A percentile compares a stretch with the other conserved stretches of the same genome.
Evolutionary conservation across 2,797 vertebrate species (phyloP).

Genomic region (Semotilus atromaculatus): DNA sequence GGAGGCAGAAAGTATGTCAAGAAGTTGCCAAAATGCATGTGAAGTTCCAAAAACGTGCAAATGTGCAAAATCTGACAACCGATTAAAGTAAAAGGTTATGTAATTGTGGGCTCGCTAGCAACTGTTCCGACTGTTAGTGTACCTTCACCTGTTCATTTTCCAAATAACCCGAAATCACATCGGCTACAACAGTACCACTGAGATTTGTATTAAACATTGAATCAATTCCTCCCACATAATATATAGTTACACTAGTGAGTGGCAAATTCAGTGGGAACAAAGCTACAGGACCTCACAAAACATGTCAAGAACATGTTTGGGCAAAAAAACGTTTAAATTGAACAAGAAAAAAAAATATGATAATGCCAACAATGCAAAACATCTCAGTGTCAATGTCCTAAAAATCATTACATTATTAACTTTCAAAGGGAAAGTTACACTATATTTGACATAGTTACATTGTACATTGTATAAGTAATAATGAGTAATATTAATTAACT

Average conservation of each 20-base stretch:
- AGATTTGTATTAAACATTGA: neutral
- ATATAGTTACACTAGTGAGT: neutral
- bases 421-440: neutral
- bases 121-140: neutral
- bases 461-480: too few species aligned
- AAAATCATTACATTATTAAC: neutral
- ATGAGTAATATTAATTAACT: too few species aligned
- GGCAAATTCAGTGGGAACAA: neutral
- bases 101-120: neutral
- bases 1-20: constrained; percentile 19
- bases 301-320: neutral
- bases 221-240: constrained; percentile 1
- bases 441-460: too few species aligned
- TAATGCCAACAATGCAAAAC: too few species aligned
- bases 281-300: neutral
- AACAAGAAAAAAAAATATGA: neutral
- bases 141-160: neutral
- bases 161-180: neutral
- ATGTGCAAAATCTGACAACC: neutral
- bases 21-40: constrained; percentile 7
- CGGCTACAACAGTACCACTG: neutral
- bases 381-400: too few species aligned
- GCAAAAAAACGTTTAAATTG: neutral
- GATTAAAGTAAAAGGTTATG: neutral
- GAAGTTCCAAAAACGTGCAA: neutral